Base-by-base conservation (phyloP, 1,140 invertebrate species). In the Ridgeia piscesae region DNA sequence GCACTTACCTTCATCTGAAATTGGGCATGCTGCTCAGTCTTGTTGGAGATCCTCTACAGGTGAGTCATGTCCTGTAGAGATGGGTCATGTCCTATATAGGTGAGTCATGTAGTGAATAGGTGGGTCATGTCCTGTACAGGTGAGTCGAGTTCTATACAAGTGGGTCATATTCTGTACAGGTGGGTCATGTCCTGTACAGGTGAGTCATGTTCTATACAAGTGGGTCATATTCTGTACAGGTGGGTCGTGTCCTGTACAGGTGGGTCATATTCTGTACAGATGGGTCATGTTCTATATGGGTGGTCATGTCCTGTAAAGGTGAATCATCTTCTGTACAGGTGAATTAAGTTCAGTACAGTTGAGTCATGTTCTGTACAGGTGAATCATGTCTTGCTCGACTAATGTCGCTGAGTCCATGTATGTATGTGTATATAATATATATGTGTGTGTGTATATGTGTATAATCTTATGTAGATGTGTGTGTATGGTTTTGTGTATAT, bases 1-100 rank as follows among this genome's bases (percentile, higher is more conserved):
- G 89, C 14, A 90, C 89, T 8, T 90, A 90, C n/a, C 89, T 90
- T 90, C 89, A 90, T 35, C 35, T 90, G 89, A 90, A 90, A 90
- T 33, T 90, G 89, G 89, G 34, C 17, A 34, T 90, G 89, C 31
- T 90, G 89, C 89, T 90, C 34, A 90, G 89, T 90, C 35, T 90
- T 34, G 89, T 90, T 90, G 89, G 34, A 34, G 17, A 90, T 90
- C 17, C 35, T 90, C 17, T 21, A 34, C 33, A 90, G 35, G 89
- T 90, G 89, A 35, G 89, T 90, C 35, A 90, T 90, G 33, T 34
- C 33, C 35, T 90, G 35, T 11, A 33, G 8, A 33, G n/a, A 11
- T 89, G 33, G 14, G 0, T 33, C 89, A 89, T 89, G 34, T 34
- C 11, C n/a, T 33, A 31, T 89, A 33, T 27, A 33, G 34, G 34